Conservation (phyloP, 1,140 invertebrate species). For the Drosophila eugracilis region DNA sequence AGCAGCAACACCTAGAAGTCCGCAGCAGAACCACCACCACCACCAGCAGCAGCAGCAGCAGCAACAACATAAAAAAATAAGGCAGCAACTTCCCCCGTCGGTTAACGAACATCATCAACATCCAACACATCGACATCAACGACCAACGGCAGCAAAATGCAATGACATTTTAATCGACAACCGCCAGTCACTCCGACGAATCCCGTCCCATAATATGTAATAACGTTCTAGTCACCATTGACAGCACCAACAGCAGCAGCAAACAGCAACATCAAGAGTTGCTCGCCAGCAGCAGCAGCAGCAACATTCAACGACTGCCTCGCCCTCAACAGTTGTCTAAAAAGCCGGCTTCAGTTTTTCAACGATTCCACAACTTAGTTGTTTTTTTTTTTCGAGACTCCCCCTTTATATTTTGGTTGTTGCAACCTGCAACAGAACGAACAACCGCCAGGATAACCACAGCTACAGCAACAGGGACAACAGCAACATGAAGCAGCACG, state of each 20-base stretch:
- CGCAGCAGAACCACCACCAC: too few species aligned
- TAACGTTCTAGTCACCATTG: conserved; percentile 62
- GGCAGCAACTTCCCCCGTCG: conserved; percentile 1
- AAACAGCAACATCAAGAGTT: conserved; percentile 28
- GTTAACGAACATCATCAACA: conserved; percentile 6
- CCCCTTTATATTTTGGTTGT: conserved; percentile 49
- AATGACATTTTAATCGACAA: conserved; percentile 82
- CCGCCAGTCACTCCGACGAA: conserved; percentile 27
- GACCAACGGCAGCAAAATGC: conserved; percentile 60
- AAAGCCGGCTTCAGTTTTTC: conserved; percentile 32
- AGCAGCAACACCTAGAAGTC: conserved; percentile 20
- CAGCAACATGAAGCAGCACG: not conserved
- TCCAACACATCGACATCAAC: not conserved
- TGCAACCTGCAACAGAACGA: conserved; percentile 17
- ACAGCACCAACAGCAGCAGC: conserved; percentile 18
- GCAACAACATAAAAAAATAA: conserved; percentile 10
- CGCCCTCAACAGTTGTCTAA: conserved; percentile 78
- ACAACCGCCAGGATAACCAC: conserved; percentile 26
- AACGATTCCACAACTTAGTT: conserved; percentile 8
- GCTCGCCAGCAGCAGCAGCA: conserved; percentile 16
- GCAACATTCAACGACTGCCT: conserved; percentile 30
- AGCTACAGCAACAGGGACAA: conserved; percentile 5
- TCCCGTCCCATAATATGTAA: conserved; percentile 44
- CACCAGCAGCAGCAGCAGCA: too few species aligned
- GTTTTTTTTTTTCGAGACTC: conserved; percentile 1